Base-by-base conservation (phyloP, 53 echinoderm and acorn worm genomes). In the Luidia sarsii region DNA sequence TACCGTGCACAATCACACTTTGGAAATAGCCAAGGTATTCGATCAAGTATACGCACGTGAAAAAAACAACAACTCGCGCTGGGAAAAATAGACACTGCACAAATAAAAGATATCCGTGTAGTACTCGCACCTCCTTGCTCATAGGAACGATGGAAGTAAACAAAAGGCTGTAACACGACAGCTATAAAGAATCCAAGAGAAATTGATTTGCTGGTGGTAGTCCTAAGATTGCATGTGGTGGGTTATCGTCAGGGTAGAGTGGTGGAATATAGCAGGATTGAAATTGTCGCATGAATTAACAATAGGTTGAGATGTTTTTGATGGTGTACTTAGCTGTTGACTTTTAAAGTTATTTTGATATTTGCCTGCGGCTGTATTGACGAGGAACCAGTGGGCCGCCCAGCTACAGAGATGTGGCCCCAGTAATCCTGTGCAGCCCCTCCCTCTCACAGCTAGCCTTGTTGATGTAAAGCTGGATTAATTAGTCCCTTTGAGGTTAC, bases 311-410 rank as follows among this genome's bases (percentile, higher is more conserved):
- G 23, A 14, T 11, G 4, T 0, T 13, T 77, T 60, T 39, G 28
- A 60, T 34, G 46, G 46, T 77, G 61, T 48, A 72, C 56, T 72
- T 72, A 72, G 61, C 77, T 32, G 61, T 77, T 77, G 77, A 77
- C 77, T 77, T 77, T 22, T 77, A 29, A 46, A 57, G 60, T 77
- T 45, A 24, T 57, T 61, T 61, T 61, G 77, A 45, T 77, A 75
- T 28, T 11, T 61, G 77, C 77, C 77, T 32, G 29, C 22, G 77
- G 77, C 60, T 45, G 20, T 77, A 48, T 45, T 60, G 46, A 46
- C 53, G 52, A 55, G 60, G 19, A 59, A 69, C 4, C 33, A 11
- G 71, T 14, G 50, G 33, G 51, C n/a, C 1, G n/a, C n/a, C n/a
- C n/a, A n/a, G n/a, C n/a, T n/a, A n/a, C n/a, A 30, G 19, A 11